phyloP scores from a whole-genome alignment of 2,113 vertebrate genomes.

The Phyllostomus hastatus region DNA sequence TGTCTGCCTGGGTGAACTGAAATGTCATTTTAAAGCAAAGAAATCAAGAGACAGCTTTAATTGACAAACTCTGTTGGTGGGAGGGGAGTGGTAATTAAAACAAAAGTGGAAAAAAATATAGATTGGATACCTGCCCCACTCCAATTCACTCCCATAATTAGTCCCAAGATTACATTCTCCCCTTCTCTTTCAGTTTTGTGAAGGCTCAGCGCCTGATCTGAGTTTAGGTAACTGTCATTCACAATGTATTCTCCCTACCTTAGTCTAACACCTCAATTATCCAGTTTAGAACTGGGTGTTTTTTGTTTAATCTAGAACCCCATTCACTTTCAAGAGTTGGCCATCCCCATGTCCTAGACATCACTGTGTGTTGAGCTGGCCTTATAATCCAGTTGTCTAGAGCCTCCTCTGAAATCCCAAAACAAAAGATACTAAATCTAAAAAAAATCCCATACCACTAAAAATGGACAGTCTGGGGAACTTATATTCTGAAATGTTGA shows the following conservation, averaged over 20 bases:
- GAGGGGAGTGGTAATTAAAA: slow-evolving; percentile 37
- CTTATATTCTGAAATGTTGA: background rate
- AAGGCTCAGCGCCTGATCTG: background rate
- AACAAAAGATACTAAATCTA: background rate
- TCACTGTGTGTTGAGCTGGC: too few species aligned
- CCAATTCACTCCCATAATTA: background rate
- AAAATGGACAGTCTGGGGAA: background rate
- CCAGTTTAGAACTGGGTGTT: background rate
- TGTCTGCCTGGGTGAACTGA: slow-evolving; percentile 61
- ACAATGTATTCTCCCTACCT: background rate
- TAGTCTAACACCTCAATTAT: background rate
- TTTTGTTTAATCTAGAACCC: background rate
- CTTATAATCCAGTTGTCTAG: background rate
- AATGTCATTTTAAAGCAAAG: slow-evolving; percentile 66
- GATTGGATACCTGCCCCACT: background rate
- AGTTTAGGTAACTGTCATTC: background rate
- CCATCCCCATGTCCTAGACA: background rate
- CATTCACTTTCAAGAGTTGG: background rate
- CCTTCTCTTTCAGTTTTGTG: background rate
- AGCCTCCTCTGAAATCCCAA: background rate
- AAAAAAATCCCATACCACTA: background rate
- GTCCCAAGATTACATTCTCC: background rate
- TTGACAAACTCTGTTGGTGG: slow-evolving; percentile 46
- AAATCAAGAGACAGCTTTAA: slow-evolving; percentile 56
- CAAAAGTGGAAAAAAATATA: slow-evolving; percentile 27